Evolutionary conservation across 1,140 invertebrate species (phyloP), one percentile per base, ranked within the genome.

Genomic region (Dreissena polymorpha): DNA sequence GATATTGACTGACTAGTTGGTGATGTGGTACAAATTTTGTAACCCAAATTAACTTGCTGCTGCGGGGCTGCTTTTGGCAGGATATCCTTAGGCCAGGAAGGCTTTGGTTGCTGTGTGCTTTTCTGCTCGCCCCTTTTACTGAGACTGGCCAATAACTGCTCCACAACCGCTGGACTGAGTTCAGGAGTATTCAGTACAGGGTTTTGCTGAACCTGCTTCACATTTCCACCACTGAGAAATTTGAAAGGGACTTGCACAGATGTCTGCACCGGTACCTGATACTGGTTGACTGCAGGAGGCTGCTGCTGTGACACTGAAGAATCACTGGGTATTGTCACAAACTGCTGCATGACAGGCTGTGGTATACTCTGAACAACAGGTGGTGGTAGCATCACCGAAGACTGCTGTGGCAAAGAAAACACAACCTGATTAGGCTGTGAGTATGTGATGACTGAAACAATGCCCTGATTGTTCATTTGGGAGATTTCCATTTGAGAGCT

Each of bases 131-230:
- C 77, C 27, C 49, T 53, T 55, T 68, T 65, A 27, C 68, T 74
- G 3, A 82, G n/a, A 67, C 70, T 82, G 3, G 70, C 13, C 16
- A 74, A 27, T 64, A 82, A 67, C 29, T 82, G 79, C 23, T 82
- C 69, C 49, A 82, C 70, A 65, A 82, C 23, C n/a, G 79, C 79
- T 53, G 79, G 79, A 68, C 79, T 82, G 14, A 82, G 39, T 74
- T 82, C 79, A 14, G 79, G 79, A 51, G 79, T 49, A 74, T 70
- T 27, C 21, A 82, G 3, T 53, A 73, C 53, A 18, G 65, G 65
- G n/a, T 57, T 8, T 18, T 18, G 13, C 16, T 18, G 18, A 27
- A 68, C 25, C 25, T 68, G 67, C 18, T 16, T 16, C 6, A 60
- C 57, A 5, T 18, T n/a, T n/a, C 57, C 57, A 57, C 16, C 53